These are phyloP conservation scores for Chloroclystis v-ata DNA, from an alignment of 2,888 invertebrate species.

Conservation along the genomic window DNA sequence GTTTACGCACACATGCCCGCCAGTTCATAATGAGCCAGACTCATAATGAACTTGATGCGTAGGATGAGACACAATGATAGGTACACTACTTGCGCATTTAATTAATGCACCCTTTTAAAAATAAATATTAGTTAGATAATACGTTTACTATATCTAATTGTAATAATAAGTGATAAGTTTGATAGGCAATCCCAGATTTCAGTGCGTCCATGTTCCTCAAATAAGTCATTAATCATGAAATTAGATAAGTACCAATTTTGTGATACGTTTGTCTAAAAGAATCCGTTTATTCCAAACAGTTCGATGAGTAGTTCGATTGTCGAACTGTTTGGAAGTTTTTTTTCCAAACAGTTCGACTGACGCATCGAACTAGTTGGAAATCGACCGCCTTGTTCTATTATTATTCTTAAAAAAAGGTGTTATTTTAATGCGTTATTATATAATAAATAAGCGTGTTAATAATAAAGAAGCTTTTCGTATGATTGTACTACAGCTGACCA, in stretches of 20 bases:
- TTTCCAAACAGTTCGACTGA: too few species aligned
- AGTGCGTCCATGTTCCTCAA: conserved; percentile 2
- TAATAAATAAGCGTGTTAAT: too few species aligned
- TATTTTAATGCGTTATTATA: too few species aligned
- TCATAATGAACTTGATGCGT: conserved; percentile 1
- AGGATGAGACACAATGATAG: conserved; percentile 2
- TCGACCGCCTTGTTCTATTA: conserved; percentile 3
- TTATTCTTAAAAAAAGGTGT: too few species aligned
- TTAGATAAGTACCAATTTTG: background rate
- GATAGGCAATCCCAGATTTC: conserved; percentile 1
- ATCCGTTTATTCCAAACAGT: too few species aligned
- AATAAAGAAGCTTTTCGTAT: too few species aligned
- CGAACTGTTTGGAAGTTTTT: too few species aligned
- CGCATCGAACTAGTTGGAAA: too few species aligned
- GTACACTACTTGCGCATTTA: conserved; percentile 3
- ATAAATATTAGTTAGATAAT: conserved; percentile 2
- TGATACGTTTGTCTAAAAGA: conserved; percentile 5
- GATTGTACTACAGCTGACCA: too few species aligned
- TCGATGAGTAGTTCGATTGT: too few species aligned
- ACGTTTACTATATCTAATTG: conserved; percentile 2
- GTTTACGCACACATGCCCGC: conserved; percentile 3
- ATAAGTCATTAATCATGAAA: conserved; percentile 6
- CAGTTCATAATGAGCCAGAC: background rate
- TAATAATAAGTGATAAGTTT: conserved; percentile 2
- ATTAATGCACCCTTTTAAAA: conserved; percentile 3